A percentile compares a stretch with the other conserved stretches of the same genome.
phyloP scores from a whole-genome alignment of 1,140 invertebrate species.

The Hydropsyche tenuis region DNA sequence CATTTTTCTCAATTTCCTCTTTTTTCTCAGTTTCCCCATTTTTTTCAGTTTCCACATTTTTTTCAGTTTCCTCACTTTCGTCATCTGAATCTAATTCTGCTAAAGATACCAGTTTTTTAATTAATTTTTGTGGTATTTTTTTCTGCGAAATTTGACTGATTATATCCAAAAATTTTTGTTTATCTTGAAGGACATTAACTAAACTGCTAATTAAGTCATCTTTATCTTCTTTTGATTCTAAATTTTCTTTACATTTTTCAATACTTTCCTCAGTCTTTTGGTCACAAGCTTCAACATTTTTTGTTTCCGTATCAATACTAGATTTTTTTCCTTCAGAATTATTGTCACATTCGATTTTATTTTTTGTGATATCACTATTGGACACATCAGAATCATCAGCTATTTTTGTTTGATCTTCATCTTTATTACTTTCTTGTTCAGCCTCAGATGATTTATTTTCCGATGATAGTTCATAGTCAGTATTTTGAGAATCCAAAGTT shows the following conservation, averaged over 20 bases:
- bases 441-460: no score
- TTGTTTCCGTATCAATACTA: background rate
- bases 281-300: background rate
- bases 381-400: background rate
- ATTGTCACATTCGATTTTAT: background rate
- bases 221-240: background rate
- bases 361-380: background rate
- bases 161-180: no score
- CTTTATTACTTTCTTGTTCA: background rate
- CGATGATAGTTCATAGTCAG: no score
- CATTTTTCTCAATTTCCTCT: background rate
- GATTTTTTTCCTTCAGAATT: background rate
- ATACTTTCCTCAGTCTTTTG: background rate
- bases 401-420: background rate
- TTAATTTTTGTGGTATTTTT: constrained; percentile 24
- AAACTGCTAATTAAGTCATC: background rate
- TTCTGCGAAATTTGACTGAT: no score
- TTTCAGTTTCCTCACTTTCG: constrained; percentile 26
- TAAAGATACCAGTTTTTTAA: constrained; percentile 21
- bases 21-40: background rate
- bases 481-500: no score
- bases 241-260: no score
- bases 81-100: constrained; percentile 37
- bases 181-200: constrained; percentile 15
- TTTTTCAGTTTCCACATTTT: background rate